Evolutionary conservation across 2,888 invertebrate genomes (phyloP), one percentile per base, ranked within the genome.

Genomic region (Anthophora plumipes): DNA sequence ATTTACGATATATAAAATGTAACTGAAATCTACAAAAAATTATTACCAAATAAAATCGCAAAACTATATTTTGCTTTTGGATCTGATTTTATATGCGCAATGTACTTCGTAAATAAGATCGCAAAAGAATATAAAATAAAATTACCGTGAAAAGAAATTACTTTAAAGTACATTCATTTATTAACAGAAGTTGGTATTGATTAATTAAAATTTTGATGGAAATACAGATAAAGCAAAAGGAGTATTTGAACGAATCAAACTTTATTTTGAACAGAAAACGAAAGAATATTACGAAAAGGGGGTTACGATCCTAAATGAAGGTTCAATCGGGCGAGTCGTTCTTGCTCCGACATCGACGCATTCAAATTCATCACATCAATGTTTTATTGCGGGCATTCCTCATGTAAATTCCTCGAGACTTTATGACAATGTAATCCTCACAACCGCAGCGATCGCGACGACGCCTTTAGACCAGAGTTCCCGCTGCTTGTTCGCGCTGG

Each of bases 361-460:
- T 89, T 89, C 89, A 87, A 89, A 89, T 88, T 85, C 83, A 39
- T 75, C 81, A 85, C 91, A 90, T 91, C 91, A 91, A 90, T 91
- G 90, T 91, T 91, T 91, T 91, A 91, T 90, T 90, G 87, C 91
- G 85, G 80, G 80, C 88, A 90, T 85, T 90, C 89, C 89, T 87
- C 90, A 91, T 92, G 92, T 90, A 92, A 92, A 93, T 92, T 92
- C 85, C 63, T 75, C 72, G 84, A 87, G 90, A 92, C 91, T 87
- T 87, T 87, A 87, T 81, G 87, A 92, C 91, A 91, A 92, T 92
- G 92, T 93, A 93, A 92, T 92, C 91, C 91, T 88, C 90, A 85
- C 85, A 73, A 70, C 83, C 75, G 86, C 83, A 76, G 68, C 78
- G 85, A 84, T 87, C 77, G 84, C 80, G 70, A 72, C 84, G 79